These are phyloP conservation scores for Tachyglossus aculeatus DNA, from an alignment of 2,797 vertebrate genomes.

Conservation along the genomic window DNA sequence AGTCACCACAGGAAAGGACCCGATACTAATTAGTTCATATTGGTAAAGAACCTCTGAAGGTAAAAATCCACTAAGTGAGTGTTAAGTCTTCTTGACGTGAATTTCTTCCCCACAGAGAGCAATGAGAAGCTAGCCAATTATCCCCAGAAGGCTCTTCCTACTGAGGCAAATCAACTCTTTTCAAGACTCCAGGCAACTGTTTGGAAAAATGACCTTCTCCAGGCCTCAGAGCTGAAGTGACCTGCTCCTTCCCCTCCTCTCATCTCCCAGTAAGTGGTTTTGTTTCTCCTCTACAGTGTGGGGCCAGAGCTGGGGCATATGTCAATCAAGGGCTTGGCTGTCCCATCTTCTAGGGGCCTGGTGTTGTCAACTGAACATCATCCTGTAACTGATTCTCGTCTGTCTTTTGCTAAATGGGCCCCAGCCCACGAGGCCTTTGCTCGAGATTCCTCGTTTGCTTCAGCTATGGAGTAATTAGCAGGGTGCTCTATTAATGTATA, in stretches of 20 bases:
- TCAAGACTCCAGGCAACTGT: neutral
- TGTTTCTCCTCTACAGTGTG: no score
- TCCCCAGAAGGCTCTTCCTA: neutral
- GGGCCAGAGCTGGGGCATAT: no score
- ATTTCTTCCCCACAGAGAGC: neutral
- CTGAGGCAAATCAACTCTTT: neutral
- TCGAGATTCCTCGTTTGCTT: neutral
- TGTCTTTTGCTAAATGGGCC: neutral
- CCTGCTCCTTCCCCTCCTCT: neutral
- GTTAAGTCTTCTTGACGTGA: neutral
- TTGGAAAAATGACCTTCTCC: neutral
- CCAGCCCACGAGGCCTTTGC: neutral
- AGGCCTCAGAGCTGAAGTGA: no score
- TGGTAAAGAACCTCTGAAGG: neutral
- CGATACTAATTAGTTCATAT: neutral
- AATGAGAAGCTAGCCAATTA: neutral
- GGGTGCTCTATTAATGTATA: conserved; percentile 11
- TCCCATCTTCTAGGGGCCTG: no score
- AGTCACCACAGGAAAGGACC: neutral
- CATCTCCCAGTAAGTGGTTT: neutral
- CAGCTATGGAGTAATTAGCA: conserved; percentile 18
- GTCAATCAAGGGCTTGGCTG: no score
- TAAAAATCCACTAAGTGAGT: neutral
- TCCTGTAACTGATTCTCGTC: no score
- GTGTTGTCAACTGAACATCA: no score